Evolutionary conservation across 2,797 vertebrate species (phyloP).

Genomic region (Lates japonicus): DNA sequence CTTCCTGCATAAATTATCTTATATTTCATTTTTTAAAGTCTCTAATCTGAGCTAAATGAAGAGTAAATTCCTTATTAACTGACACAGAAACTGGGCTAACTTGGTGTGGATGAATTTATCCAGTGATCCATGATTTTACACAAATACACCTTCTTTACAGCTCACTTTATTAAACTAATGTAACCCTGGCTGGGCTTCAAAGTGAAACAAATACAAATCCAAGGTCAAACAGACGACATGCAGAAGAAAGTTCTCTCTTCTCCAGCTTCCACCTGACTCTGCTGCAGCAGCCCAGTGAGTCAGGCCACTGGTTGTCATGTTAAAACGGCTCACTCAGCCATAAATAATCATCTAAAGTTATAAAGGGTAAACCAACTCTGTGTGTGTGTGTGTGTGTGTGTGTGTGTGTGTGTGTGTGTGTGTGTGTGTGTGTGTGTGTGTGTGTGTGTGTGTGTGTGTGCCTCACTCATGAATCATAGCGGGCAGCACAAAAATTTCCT

Average conservation of each 20-base stretch:
- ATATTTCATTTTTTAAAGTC: no score
- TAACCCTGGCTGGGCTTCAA: neutral
- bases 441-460: conserved; percentile 43
- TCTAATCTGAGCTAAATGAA: neutral
- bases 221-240: neutral
- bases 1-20: no score
- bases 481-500: conserved; percentile 68
- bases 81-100: neutral
- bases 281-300: conserved; percentile 54
- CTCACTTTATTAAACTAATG: neutral
- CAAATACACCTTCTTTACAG: neutral
- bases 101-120: conserved; percentile 1
- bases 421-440: conserved; percentile 10
- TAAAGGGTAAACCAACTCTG: conserved; percentile 62
- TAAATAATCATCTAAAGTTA: conserved; percentile 65
- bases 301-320: conserved; percentile 56
- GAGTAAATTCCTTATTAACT: no score
- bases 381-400: no score
- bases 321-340: conserved; percentile 69
- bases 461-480: conserved; percentile 76
- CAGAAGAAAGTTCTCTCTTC: conserved; percentile 2
- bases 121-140: neutral
- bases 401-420: no score
- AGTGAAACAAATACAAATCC: neutral
- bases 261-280: conserved; percentile 65